These are phyloP conservation scores for Leptopilina drosophilae DNA, from an alignment of 2,888 invertebrate species.

Conservation along the genomic window DNA sequence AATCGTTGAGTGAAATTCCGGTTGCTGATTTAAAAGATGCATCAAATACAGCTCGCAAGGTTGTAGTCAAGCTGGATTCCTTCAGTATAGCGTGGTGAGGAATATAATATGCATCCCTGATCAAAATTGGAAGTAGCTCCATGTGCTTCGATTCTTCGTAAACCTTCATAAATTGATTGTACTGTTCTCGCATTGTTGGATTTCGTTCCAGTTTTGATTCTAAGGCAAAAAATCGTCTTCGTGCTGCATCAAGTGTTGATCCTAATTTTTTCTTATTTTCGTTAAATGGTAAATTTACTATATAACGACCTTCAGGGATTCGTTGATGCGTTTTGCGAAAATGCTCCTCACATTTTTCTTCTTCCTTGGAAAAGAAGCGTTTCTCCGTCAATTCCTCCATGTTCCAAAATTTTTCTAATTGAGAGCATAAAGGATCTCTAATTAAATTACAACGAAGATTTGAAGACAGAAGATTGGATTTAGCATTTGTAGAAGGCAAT, in stretches of 20 bases:
- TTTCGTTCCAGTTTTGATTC: background rate
- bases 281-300: constrained; percentile 37
- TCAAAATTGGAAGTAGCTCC: no score
- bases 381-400: background rate
- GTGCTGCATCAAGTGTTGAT: constrained; percentile 4
- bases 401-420: no score
- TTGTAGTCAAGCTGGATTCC: background rate
- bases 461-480: background rate
- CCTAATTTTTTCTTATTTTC: background rate
- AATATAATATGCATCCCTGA: background rate
- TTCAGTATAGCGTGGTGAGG: constrained; percentile 9
- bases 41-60: constrained; percentile 52
- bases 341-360: background rate
- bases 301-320: constrained; percentile 49
- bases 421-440: no score
- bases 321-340: no score
- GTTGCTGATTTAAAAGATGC: constrained; percentile 53
- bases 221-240: background rate
- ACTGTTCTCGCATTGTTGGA: background rate
- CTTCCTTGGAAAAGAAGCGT: background rate
- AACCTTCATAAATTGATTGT: background rate
- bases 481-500: background rate
- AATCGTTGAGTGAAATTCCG: constrained; percentile 56
- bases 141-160: background rate
- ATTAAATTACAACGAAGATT: no score